Evolutionary conservation across 2,113 vertebrate species (phyloP).

Genomic region (Melanerpes aurifrons): DNA sequence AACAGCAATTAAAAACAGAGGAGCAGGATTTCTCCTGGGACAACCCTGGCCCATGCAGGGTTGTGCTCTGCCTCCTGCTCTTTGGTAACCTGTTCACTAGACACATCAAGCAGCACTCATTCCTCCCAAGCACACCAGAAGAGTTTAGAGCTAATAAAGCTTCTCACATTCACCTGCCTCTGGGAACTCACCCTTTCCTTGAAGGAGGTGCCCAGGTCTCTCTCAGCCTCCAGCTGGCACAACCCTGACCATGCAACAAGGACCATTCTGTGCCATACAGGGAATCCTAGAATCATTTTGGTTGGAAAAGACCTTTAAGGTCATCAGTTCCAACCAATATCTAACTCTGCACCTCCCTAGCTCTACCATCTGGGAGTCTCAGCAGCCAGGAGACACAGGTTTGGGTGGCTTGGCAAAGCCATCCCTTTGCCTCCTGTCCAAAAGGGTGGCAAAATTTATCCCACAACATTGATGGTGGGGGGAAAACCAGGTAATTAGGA

Average conservation of each 20-base stretch:
- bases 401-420: no score
- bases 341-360: no score
- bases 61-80: neutral
- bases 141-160: accelerated
- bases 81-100: neutral
- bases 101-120: neutral
- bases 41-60: neutral
- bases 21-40: neutral
- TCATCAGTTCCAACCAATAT: no score
- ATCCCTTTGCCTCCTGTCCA: no score
- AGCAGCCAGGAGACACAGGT: no score
- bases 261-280: accelerated
- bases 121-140: neutral
- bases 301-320: no score
- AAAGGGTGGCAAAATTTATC: no score
- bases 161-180: neutral
- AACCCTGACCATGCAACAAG: neutral
- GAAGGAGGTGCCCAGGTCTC: neutral
- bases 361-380: no score
- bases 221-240: neutral
- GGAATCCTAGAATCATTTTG: no score
- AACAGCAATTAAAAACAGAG: neutral
- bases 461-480: no score
- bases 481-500: no score
- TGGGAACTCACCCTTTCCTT: neutral